phyloP scores from a whole-genome alignment of 1,140 invertebrate species.

The Magallana gigas region DNA sequence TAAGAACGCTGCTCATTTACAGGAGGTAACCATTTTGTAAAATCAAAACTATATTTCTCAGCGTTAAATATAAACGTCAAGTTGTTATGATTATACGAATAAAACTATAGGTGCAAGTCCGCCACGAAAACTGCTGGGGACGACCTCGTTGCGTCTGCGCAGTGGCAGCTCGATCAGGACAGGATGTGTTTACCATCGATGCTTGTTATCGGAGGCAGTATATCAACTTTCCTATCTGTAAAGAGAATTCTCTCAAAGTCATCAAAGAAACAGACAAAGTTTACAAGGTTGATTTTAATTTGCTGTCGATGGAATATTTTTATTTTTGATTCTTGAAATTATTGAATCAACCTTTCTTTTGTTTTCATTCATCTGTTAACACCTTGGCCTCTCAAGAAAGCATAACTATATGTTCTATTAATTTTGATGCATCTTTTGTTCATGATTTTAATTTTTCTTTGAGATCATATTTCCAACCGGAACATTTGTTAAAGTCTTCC shows the following conservation, averaged over 20 bases:
- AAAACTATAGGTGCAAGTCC: neutral
- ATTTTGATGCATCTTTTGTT: too few species aligned
- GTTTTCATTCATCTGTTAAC: neutral
- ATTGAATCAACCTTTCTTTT: neutral
- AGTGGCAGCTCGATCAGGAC: neutral
- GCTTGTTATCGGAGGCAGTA: neutral
- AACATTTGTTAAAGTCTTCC: neutral
- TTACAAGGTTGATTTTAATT: neutral
- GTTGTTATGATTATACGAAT: neutral
- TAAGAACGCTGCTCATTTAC: neutral
- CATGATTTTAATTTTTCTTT: neutral
- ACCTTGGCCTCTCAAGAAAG: too few species aligned
- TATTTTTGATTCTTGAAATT: neutral
- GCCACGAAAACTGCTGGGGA: conserved; percentile 1
- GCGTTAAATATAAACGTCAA: neutral
- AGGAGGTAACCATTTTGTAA: neutral
- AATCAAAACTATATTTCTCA: neutral
- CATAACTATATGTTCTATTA: too few species aligned
- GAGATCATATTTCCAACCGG: conserved; percentile 8
- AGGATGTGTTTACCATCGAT: neutral
- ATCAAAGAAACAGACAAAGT: neutral
- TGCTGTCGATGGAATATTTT: neutral
- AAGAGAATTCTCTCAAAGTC: neutral
- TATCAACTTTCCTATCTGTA: neutral
- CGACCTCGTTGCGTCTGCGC: neutral